These are phyloP conservation scores for Heteromurus nitidus DNA, from an alignment of 2,888 invertebrate genomes.

Conservation along the genomic window DNA sequence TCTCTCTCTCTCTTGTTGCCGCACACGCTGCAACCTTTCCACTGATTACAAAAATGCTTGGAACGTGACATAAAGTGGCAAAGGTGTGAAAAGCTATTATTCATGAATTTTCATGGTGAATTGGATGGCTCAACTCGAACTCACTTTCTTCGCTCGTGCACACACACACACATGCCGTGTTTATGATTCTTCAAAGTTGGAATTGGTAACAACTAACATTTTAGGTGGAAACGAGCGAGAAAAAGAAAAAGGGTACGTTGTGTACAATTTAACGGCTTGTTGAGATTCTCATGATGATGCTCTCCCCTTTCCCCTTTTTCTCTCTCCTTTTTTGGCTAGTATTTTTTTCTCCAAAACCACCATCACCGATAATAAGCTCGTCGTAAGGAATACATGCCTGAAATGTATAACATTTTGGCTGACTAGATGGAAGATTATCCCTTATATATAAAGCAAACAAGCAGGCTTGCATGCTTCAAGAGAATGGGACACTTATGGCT, in stretches of 20 bases:
- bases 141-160: too few species aligned
- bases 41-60: conserved; percentile 51
- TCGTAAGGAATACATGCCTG: neutral
- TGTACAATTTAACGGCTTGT: conserved; percentile 32
- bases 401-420: conserved; percentile 40
- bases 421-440: conserved; percentile 30
- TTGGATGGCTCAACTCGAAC: conserved; percentile 38
- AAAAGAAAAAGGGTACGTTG: conserved; percentile 20
- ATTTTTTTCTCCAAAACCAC: conserved; percentile 8
- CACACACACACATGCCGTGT: conserved; percentile 13
- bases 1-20: conserved; percentile 16
- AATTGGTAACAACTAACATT: neutral
- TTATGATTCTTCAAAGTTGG: neutral
- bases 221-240: neutral
- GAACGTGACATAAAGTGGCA: conserved; percentile 53
- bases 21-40: conserved; percentile 12
- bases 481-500: conserved; percentile 39
- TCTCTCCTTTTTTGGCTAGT: neutral
- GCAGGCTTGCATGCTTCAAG: conserved; percentile 24
- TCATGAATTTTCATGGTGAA: conserved; percentile 57
- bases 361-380: conserved; percentile 43
- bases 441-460: conserved; percentile 37
- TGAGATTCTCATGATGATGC: conserved; percentile 26
- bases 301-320: conserved; percentile 18
- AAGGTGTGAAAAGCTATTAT: conserved; percentile 62